phyloP scores from a whole-genome alignment of 2,113 vertebrate species.

The Gnathonemus longibarbis region DNA sequence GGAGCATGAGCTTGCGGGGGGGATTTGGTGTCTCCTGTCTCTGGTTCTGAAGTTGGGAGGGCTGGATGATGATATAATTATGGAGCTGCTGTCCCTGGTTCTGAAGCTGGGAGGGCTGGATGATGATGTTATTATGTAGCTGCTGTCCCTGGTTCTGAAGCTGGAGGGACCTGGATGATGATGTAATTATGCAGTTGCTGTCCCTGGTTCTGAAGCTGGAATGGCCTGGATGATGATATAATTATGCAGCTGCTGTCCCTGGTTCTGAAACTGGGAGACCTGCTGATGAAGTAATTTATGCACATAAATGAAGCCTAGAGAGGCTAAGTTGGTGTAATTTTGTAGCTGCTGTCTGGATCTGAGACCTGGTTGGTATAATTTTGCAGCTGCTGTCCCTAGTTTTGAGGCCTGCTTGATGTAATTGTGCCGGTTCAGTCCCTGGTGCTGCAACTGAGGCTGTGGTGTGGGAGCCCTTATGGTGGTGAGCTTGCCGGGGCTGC shows the following conservation, averaged over 20 bases:
- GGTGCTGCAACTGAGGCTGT: neutral
- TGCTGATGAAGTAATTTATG: neutral
- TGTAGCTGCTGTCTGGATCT: neutral
- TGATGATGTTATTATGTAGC: neutral
- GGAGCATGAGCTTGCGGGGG: neutral
- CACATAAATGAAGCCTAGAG: neutral
- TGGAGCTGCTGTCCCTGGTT: neutral
- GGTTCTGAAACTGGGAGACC: neutral
- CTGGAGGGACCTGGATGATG: neutral
- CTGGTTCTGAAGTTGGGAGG: neutral
- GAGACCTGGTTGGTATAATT: neutral
- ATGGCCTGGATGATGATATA: too few species aligned
- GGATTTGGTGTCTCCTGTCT: neutral
- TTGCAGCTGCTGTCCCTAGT: conserved; percentile 3
- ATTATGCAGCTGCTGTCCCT: too few species aligned
- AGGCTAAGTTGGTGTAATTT: neutral
- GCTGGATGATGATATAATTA: neutral
- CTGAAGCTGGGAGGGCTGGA: neutral
- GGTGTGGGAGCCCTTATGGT: neutral
- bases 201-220: conserved; percentile 6
- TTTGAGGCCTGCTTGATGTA: neutral
- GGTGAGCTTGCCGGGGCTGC: neutral
- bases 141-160: conserved; percentile 13
- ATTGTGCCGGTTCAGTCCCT: neutral
- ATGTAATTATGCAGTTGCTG: neutral